Evolutionary conservation across 2,888 invertebrate genomes (phyloP), one percentile per base, ranked within the genome.

Genomic region (Cerceris ruficornis): DNA sequence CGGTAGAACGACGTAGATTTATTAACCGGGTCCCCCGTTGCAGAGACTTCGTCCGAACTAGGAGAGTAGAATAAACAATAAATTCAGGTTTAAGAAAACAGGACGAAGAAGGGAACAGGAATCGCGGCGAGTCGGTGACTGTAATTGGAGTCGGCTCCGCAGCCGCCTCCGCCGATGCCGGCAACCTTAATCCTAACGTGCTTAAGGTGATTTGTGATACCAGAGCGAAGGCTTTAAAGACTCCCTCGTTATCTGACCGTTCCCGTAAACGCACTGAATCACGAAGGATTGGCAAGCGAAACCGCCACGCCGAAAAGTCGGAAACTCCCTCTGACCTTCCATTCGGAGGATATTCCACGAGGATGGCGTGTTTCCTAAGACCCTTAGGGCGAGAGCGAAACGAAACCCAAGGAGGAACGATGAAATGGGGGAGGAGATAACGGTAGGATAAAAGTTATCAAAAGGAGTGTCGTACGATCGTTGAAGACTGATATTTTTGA

Each of bases 141-240:
- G 86, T 85, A 86, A 85, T 85, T 83, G 81, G 75, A 80, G 82
- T 42, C 71, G 70, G 77, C 62, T 66, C 70, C 58, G 28, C 28
- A 28, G 69, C 76, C 79, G 68, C 67, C 70, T 66, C 73, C 57
- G 59, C 59, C 68, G 60, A 41, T 46, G 68, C 70, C 54, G 70
- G 64, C 77, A 68, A 74, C 75, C 80, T 84, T 84, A 84, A 85
- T 86, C 85, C 85, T 84, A 84, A 84, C 82, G 85, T 81, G 84
- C 84, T 87, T 83, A 83, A 81, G 79, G 86, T 89, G 89, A 89
- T 89, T 89, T 89, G 89, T 89, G 85, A 88, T 74, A 72, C 74
- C 62, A 69, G 84, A 75, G 77, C 80, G 80, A 82, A 83, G 82
- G 83, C 83, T 85, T 81, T 79, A 81, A 86, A 84, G 83, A 83